phyloP scores from a whole-genome alignment of 2,797 vertebrate genomes.

The Balearica regulorum region DNA sequence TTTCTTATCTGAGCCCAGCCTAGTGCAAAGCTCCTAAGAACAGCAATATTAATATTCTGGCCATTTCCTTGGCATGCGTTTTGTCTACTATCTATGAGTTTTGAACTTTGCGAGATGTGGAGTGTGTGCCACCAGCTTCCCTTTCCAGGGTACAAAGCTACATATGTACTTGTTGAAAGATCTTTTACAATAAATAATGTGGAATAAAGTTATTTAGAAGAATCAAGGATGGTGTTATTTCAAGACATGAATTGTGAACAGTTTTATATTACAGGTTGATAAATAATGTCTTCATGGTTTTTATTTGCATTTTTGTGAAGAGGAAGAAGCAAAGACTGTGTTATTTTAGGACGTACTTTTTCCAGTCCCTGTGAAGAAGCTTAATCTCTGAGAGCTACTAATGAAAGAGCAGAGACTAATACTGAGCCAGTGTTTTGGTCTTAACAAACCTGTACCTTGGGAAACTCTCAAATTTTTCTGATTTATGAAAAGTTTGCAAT shows the following conservation, averaged over 20 bases:
- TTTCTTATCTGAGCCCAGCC: not conserved
- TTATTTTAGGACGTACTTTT: not conserved
- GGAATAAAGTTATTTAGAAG: not conserved
- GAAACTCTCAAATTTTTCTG: not conserved
- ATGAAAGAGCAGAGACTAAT: not conserved
- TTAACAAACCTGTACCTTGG: not conserved
- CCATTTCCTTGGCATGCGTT: not conserved
- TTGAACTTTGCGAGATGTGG: not conserved
- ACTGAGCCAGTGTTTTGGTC: not conserved
- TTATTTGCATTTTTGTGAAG: not conserved
- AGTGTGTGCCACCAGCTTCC: not conserved
- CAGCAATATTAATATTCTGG: fast-evolving
- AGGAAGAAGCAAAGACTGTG: not conserved
- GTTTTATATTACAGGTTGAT: not conserved
- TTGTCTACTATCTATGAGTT: not conserved
- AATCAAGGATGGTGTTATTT: not conserved
- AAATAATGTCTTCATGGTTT: not conserved
- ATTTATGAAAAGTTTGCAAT: not conserved
- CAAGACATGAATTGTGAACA: not conserved
- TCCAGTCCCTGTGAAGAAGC: not conserved
- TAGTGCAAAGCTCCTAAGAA: not conserved
- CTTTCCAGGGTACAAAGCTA: not conserved
- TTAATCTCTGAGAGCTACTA: not conserved
- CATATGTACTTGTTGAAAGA: not conserved
- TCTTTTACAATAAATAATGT: not conserved